Conservation (phyloP, 2,113 vertebrate species). For the Xiphophorus maculatus region DNA sequence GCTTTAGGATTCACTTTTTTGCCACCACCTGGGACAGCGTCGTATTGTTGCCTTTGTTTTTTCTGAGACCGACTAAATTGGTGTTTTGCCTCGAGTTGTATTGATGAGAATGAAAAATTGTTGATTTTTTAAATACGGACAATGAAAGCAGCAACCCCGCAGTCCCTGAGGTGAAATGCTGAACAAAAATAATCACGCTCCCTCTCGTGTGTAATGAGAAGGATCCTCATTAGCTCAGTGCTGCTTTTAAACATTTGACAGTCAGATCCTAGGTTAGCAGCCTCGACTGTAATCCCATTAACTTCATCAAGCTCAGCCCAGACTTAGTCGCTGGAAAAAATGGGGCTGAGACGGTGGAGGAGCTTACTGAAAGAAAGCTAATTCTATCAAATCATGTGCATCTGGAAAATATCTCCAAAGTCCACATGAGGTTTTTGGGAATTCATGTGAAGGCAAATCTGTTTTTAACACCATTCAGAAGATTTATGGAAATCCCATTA, state of each 20-base stretch:
- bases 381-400: conserved; percentile 60
- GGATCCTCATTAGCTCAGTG: conserved; percentile 54
- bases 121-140: conserved; percentile 32
- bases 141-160: conserved; percentile 46
- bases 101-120: conserved; percentile 36
- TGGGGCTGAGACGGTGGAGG: conserved; percentile 29
- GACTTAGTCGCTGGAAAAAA: conserved; percentile 57
- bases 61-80: conserved; percentile 23
- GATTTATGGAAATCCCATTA: conserved; percentile 73
- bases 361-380: conserved; percentile 51
- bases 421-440: conserved; percentile 52
- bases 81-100: conserved; percentile 30
- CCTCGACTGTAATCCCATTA: conserved; percentile 74
- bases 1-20: conserved; percentile 20
- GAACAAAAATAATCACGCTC: conserved; percentile 44
- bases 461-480: conserved; percentile 69
- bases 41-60: conserved; percentile 16
- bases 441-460: conserved; percentile 39
- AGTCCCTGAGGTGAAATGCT: conserved; percentile 51
- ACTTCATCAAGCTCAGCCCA: conserved; percentile 52
- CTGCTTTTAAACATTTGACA: conserved; percentile 58
- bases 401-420: conserved; percentile 55
- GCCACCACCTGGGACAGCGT: conserved; percentile 17
- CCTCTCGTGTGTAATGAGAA: conserved; percentile 55
- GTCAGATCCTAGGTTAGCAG: conserved; percentile 63